These are phyloP conservation scores for Ariolimax columbianus DNA, from an alignment of 2,888 invertebrate species.

Conservation along the genomic window DNA sequence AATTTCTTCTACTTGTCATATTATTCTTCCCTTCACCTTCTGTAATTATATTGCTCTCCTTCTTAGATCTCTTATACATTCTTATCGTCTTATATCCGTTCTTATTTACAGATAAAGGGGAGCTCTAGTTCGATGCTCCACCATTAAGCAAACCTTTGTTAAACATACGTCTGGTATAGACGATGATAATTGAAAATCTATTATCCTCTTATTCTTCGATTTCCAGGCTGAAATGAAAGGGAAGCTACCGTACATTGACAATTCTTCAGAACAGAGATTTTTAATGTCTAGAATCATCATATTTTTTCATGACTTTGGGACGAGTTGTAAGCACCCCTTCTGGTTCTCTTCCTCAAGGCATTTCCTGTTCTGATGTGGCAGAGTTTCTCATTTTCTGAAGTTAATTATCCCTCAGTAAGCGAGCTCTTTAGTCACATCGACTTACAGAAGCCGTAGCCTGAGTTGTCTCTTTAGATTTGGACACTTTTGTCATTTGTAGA, in stretches of 20 bases:
- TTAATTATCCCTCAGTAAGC: neutral
- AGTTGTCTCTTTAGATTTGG: too few species aligned
- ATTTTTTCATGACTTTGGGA: neutral
- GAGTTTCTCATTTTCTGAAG: conserved; percentile 1
- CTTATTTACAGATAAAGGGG: too few species aligned
- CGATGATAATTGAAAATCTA: neutral
- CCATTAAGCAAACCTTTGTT: neutral
- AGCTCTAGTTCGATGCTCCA: neutral
- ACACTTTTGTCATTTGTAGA: too few species aligned
- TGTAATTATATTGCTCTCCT: too few species aligned
- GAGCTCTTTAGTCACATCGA: neutral
- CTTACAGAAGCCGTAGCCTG: neutral
- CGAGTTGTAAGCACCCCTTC: neutral
- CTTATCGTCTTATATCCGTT: too few species aligned
- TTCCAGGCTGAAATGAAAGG: neutral
- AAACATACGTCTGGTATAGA: neutral
- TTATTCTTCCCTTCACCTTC: too few species aligned
- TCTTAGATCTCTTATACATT: too few species aligned
- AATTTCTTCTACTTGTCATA: too few species aligned
- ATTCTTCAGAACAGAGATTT: neutral
- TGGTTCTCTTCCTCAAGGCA: neutral
- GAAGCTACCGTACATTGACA: neutral
- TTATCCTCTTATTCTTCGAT: neutral
- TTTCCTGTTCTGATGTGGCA: conserved; percentile 13
- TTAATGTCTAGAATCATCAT: neutral